These are phyloP conservation scores for Scaptomyza polygonia DNA, from an alignment of 2,888 invertebrate genomes.

Conservation along the genomic window DNA sequence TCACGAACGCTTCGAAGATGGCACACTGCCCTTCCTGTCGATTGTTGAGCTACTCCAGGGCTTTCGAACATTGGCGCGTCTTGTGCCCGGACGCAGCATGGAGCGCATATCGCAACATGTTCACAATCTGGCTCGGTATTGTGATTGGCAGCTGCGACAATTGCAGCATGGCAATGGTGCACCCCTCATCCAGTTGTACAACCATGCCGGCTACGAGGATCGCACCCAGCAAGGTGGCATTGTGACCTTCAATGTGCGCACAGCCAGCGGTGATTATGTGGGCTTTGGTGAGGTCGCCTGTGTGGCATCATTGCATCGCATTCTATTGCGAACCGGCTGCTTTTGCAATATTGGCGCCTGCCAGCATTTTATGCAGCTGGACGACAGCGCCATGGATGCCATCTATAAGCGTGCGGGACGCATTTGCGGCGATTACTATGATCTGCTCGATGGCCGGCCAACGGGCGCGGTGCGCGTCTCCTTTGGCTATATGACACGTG, in stretches of 20 bases:
- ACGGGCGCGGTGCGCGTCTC: constrained; percentile 97
- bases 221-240: constrained; percentile 91
- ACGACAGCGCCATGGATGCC: constrained; percentile 88
- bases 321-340: constrained; percentile 96
- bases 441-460: constrained; percentile 93
- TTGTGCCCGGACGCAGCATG: constrained; percentile 86
- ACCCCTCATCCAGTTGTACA: constrained; percentile 89
- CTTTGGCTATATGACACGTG: constrained; percentile 95
- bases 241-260: constrained; percentile 93
- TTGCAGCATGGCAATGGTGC: constrained; percentile 90
- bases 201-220: constrained; percentile 89
- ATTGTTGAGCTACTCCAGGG: constrained; percentile 93
- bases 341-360: constrained; percentile 99
- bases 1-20: constrained; percentile 96
- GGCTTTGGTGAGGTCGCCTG: constrained; percentile 97
- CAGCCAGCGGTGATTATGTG: constrained; percentile 91
- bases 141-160: constrained; percentile 87
- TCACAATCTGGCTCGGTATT: constrained; percentile 90
- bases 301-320: constrained; percentile 93
- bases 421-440: constrained; percentile 94
- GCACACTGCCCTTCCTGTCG: constrained; percentile 94
- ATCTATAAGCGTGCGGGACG: constrained; percentile 93
- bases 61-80: constrained; percentile 89
- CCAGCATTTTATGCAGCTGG: constrained; percentile 90
- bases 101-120: constrained; percentile 89